These are phyloP conservation scores for Gallinago undulata DNA, from an alignment of 2,113 vertebrate genomes.

Conservation along the genomic window DNA sequence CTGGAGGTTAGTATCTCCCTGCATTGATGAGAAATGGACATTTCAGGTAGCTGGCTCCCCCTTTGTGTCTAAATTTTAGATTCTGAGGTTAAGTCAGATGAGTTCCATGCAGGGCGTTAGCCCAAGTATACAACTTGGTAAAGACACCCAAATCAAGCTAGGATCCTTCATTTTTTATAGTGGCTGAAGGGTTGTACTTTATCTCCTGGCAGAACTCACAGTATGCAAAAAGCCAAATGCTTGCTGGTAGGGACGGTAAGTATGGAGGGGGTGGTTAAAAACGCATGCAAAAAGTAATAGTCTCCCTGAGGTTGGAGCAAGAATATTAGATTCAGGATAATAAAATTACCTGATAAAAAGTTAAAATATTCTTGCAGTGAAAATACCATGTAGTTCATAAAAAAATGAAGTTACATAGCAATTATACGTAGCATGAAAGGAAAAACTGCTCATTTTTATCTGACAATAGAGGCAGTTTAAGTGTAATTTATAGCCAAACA, in stretches of 20 bases:
- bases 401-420: not conserved
- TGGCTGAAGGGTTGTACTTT: not conserved
- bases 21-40: not conserved
- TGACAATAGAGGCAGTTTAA: not conserved
- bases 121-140: not conserved
- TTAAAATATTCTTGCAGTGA: not conserved
- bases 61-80: not conserved
- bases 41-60: not conserved
- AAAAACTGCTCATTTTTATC: not conserved
- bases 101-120: not conserved
- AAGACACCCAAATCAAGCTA: not conserved
- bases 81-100: not conserved
- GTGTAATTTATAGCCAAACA: conserved; percentile 33
- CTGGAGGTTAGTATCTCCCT: not conserved
- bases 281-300: not conserved
- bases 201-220: not conserved
- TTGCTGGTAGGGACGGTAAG: not conserved
- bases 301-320: not conserved
- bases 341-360: not conserved
- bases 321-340: not conserved
- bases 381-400: not conserved
- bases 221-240: not conserved
- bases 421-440: not conserved
- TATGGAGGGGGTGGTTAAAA: not conserved
- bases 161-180: not conserved